A percentile compares a stretch with the other conserved stretches of the same genome.
These are phyloP conservation scores for Helicoverpa assulta DNA, from an alignment of 2,888 invertebrate species.

Conservation along the genomic window DNA sequence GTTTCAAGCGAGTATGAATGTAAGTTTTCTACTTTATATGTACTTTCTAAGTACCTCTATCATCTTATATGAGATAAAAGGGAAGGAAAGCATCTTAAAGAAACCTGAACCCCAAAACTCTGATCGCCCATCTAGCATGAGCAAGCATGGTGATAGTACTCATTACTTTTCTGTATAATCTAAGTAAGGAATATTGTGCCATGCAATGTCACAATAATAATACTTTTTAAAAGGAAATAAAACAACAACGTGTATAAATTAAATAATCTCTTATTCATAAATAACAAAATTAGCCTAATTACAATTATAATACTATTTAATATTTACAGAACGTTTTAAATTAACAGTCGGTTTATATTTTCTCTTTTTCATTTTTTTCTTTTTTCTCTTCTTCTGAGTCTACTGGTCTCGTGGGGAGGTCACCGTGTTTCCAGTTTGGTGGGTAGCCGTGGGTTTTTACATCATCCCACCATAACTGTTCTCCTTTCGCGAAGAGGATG, in stretches of 20 bases:
- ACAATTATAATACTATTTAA: conserved; percentile 12
- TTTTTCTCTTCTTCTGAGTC: conserved; percentile 75
- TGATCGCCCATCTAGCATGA: too few relatives aligned
- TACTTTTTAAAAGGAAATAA: conserved; percentile 16
- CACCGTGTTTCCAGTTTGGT: conserved; percentile 80
- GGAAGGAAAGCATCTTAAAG: too few relatives aligned
- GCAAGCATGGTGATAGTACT: not conserved
- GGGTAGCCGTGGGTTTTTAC: conserved; percentile 87
- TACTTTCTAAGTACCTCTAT: too few relatives aligned
- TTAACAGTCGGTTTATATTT: conserved; percentile 64
- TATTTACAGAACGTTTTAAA: conserved; percentile 58
- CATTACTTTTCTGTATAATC: too few relatives aligned
- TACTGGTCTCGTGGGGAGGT: conserved; percentile 70
- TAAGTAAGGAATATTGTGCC: too few relatives aligned
- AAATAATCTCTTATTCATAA: conserved; percentile 59
- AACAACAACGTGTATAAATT: conserved; percentile 29
- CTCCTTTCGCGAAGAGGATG: conserved; percentile 93
- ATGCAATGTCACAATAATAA: too few relatives aligned
- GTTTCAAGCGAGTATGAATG: too few relatives aligned
- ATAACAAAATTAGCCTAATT: conserved; percentile 53
- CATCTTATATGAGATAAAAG: too few relatives aligned
- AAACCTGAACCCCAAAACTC: too few relatives aligned
- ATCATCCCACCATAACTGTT: conserved; percentile 94
- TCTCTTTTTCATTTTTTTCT: conserved; percentile 60
- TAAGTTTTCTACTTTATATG: too few relatives aligned